Base-by-base conservation (phyloP, 2,113 vertebrate species). In the Martes martes region DNA sequence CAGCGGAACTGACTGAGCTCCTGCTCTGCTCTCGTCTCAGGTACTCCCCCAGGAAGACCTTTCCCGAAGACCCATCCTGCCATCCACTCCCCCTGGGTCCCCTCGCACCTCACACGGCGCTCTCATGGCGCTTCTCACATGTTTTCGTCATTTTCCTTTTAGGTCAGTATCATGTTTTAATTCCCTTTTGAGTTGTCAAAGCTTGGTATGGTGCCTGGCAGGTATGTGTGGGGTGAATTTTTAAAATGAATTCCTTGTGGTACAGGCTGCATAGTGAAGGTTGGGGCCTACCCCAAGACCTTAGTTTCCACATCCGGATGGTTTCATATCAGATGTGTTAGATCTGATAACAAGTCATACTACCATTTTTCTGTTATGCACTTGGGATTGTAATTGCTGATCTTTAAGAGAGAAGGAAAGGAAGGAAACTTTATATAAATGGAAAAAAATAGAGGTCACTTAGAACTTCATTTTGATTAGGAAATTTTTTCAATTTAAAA, bases 261-360 rank as follows among this genome's bases (percentile, higher is more conserved):
- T 5, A 4, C 19, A 47, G 39, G 14, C 45, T 15, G 3, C 0
- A 0, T 63, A 18, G 21, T 55, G 52, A 6, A 19, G 15, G 24
- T 36, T 28, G 28, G 39, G 36, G 33, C 80, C 71, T 11, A 1
- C 71, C 26, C 55, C 33, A 26, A 45, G 23, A 33, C 39, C 4
- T 42, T 19, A 31, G 52, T 39, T 57, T 79, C 33, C 31, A 3
- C 1, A 7, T 59, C 36, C 8, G 10, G 23, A 0, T 42, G 2
- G 28, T 31, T 39, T 81, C 21, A 4, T 9, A 19, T 39, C 59
- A 2, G 21, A 4, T 7, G 50, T 59, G 14, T n/a, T 15, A 33
- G 86, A 28, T 65, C 57, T 28, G 33, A 28, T 33, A 31, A 16
- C 65, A 47, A 26, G 13, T 45, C 76, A 1, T 13, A 6, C 16